phyloP scores from a whole-genome alignment of 2,888 invertebrate species.

The Choristoneura rosaceana region DNA sequence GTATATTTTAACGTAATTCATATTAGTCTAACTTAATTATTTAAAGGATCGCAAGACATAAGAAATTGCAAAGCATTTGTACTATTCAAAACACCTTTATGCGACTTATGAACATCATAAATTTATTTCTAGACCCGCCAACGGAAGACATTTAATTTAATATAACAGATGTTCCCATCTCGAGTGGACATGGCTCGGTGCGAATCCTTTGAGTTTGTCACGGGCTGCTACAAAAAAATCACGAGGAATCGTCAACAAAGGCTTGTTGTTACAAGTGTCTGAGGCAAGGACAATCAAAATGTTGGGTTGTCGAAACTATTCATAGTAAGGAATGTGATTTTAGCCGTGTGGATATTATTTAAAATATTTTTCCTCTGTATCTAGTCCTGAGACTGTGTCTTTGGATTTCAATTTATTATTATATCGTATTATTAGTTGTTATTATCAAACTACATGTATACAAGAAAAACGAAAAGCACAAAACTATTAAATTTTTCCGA shows the following conservation, averaged over 20 bases:
- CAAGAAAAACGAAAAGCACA: no score
- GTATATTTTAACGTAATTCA: not conserved
- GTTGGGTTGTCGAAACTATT: constrained; percentile 38
- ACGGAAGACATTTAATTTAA: constrained; percentile 75
- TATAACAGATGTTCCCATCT: constrained; percentile 75
- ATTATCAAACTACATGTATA: no score
- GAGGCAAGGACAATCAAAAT: constrained; percentile 71
- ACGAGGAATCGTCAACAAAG: constrained; percentile 71
- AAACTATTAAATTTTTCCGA: no score
- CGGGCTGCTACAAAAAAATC: constrained; percentile 60
- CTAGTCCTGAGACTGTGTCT: no score
- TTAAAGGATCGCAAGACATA: constrained; percentile 19
- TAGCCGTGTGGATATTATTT: not conserved
- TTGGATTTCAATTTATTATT: no score
- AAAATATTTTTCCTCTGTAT: not conserved
- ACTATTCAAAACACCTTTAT: constrained; percentile 41
- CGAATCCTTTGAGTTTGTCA: constrained; percentile 78
- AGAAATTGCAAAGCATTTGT: constrained; percentile 31
- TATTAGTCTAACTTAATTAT: constrained; percentile 10
- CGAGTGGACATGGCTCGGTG: constrained; percentile 67
- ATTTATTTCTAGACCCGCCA: constrained; percentile 59
- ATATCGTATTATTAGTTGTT: no score
- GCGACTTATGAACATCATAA: constrained; percentile 50
- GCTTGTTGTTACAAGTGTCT: constrained; percentile 79
- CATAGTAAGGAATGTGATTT: constrained; percentile 19